These are phyloP conservation scores for Aurelia aurita DNA, from an alignment of 30 jellyfish, hydroid and myxozoan species.

Conservation along the genomic window DNA sequence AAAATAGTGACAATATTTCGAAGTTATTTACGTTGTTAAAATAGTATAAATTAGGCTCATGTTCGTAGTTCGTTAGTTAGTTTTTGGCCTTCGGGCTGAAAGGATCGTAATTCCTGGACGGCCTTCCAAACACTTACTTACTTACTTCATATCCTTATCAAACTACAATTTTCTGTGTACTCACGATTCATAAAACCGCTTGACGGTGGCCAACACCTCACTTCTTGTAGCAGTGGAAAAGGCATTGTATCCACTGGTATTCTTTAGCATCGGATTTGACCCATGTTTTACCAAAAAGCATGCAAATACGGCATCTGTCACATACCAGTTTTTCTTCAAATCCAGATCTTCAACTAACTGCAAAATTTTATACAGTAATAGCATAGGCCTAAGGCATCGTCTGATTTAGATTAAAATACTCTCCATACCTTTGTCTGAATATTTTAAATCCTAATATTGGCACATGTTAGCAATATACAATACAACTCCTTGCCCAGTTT, in stretches of 20 bases:
- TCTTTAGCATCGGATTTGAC: conserved; percentile 38
- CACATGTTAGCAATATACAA: too few relatives aligned
- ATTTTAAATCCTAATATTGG: too few relatives aligned
- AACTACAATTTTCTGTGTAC: background rate
- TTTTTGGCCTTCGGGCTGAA: too few relatives aligned
- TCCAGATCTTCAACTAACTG: conserved; percentile 32
- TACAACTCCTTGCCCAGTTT: too few relatives aligned
- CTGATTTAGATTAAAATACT: background rate
- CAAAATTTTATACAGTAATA: background rate
- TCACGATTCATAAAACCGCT: conserved; percentile 50
- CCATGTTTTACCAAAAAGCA: conserved; percentile 59
- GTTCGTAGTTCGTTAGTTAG: too few relatives aligned
- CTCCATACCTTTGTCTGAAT: background rate
- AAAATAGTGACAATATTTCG: too few relatives aligned
- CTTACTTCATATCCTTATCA: too few relatives aligned
- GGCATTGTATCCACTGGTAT: conserved; percentile 39
- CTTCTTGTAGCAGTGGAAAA: conserved; percentile 31
- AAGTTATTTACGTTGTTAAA: too few relatives aligned
- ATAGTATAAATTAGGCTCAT: too few relatives aligned
- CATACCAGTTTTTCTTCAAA: conserved; percentile 41
- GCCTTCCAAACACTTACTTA: too few relatives aligned
- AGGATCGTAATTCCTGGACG: too few relatives aligned
- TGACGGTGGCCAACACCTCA: conserved; percentile 35
- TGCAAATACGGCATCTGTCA: conserved; percentile 55
- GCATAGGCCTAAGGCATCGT: background rate